phyloP scores from a whole-genome alignment of 2,888 invertebrate genomes.

The Chalcosyrphus nemorum region DNA sequence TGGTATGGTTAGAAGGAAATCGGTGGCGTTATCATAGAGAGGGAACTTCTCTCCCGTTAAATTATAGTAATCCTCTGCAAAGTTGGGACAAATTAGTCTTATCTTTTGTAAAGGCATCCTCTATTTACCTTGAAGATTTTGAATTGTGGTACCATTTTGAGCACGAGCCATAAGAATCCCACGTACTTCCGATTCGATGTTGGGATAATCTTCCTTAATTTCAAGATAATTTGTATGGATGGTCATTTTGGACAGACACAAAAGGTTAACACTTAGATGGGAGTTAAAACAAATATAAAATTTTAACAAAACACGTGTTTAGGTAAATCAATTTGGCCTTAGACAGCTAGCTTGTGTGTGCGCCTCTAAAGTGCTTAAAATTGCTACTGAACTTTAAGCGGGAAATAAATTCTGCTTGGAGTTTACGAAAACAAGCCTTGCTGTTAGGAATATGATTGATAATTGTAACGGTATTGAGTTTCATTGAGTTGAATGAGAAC shows the following conservation, averaged over 20 bases:
- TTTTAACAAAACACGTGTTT: constrained; percentile 52
- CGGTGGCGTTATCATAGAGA: constrained; percentile 77
- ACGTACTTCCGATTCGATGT: constrained; percentile 78
- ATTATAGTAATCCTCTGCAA: constrained; percentile 79
- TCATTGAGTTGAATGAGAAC: constrained; percentile 28
- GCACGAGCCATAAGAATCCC: constrained; percentile 79
- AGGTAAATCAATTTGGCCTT: background rate
- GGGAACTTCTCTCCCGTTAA: constrained; percentile 79
- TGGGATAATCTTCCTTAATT: constrained; percentile 78
- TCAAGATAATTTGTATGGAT: constrained; percentile 75
- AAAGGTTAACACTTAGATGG: background rate
- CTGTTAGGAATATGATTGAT: constrained; percentile 22
- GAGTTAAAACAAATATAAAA: background rate
- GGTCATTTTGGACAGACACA: constrained; percentile 75
- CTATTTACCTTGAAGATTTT: constrained; percentile 79
- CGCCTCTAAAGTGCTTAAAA: constrained; percentile 3
- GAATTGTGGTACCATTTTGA: constrained; percentile 80
- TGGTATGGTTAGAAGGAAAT: constrained; percentile 79
- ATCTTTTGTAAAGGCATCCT: background rate
- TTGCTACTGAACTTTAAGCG: constrained; percentile 31
- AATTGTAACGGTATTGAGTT: constrained; percentile 16
- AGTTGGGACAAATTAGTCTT: background rate
- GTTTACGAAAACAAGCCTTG: constrained; percentile 17
- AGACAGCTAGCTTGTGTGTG: background rate
- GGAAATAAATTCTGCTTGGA: background rate